Evolutionary conservation across 2,888 invertebrate species (phyloP), one percentile per base, ranked within the genome.

Genomic region (Metellina segmentata): DNA sequence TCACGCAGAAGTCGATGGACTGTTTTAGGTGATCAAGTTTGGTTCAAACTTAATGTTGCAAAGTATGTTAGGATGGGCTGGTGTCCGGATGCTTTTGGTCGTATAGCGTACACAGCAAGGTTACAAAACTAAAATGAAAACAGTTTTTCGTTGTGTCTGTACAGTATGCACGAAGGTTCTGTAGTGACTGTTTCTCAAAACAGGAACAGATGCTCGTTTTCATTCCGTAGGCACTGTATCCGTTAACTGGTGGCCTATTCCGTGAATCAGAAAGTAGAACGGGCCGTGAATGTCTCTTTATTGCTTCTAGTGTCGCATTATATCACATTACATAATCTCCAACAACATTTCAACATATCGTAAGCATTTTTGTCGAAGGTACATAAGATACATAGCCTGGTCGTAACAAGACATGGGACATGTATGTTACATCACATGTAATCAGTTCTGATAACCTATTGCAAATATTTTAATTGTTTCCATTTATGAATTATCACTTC

Each of bases 141-240:
- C 61, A 61, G 61, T 61, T 75, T 52, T 85, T 85, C 85, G 85
- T 85, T 85, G 85, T 85, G n/a, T 13, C 85, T 85, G 85, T 85
- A 85, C 85, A 85, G 49, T 13, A 51, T 71, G 51, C 34, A 72
- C 34, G 34, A 34, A 51, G 34, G 52, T 71, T 71, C 77, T 6
- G 16, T 77, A 77, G 79, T 79, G 61, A 79, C 79, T 79, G 79
- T 79, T 61, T 79, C 79, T 61, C 61, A 79, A 61, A 79, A 48
- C 74, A 75, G 53, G 74, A 85, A 85, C 85, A 85, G 85, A 74
- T 85, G 74, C 75, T 19, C 52, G 16, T 85, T 49, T 20, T 61
- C 49, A 51, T 20, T 52, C n/a, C n/a, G 19, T 82, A 82, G 82
- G 82, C 82, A 82, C 85, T 85, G 85, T 53, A n/a, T 85, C 75